Base-by-base conservation (phyloP, 37 sponge, comb jelly and placozoan species). In the Halichondria panicea region DNA sequence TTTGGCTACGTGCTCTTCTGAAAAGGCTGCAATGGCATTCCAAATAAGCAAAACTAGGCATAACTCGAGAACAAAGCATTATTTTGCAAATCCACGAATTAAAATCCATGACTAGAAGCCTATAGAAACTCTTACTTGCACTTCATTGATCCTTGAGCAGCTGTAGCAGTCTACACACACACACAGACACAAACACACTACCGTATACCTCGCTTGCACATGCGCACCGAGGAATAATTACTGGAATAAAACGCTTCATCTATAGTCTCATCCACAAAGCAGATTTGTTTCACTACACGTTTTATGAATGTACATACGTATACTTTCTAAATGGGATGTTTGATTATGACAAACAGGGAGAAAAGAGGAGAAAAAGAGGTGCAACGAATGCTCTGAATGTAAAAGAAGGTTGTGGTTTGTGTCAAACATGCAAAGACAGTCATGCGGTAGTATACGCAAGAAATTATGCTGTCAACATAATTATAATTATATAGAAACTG, bases 371-470 rank as follows among this genome's bases (percentile, higher is more conserved):
- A 33, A 65, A 65, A n/a, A n/a, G 22, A 34, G 66, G 22, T 65
- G 66, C 22, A 35, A 65, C 39, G 22, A 39, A 22, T 65, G 66
- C 34, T 65, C 66, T 39, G 42, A n/a, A 65, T 65, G 66, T 38
- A 65, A 11, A 18, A 22, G 66, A 38, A 35, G 66, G 34, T 40
- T 65, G 66, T 65, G 66, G 66, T 28, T 65, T 40, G 15, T 65
- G 66, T 38, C 39, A 65, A 8, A 40, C 66, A 33, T 65, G 66
- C 42, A 65, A 38, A 34, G 66, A 65, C 39, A 65, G n/a, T 65
- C 34, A 35, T 36, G 66, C 7, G 66, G 66, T 22, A 65, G 66
- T 65, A 40, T 36, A 38, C 66, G 66, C 9, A 65, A 65, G 34
- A 65, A 65, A 33, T 8, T 35, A n/a, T 65, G 66, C 34, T 65